Conservation (phyloP, 2,113 vertebrate species). For the Laticauda colubrina region DNA sequence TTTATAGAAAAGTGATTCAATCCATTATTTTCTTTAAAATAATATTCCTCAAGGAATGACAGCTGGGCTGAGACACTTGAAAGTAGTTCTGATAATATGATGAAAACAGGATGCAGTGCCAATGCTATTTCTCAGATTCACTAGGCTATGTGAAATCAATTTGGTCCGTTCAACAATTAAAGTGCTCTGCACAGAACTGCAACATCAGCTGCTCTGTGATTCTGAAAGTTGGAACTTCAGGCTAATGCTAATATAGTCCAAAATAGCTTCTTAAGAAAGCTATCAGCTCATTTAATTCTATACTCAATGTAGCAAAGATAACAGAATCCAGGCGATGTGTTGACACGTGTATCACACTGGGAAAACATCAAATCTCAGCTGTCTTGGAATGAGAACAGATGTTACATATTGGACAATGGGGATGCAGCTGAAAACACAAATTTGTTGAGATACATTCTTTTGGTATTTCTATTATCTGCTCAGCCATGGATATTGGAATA, state of each 20-base stretch:
- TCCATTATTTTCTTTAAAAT: conserved; percentile 10
- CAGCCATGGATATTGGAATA: neutral
- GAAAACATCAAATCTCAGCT: neutral
- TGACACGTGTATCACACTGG: neutral
- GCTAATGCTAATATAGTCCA: neutral
- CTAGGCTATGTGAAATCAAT: conserved; percentile 4
- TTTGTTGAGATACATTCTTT: neutral
- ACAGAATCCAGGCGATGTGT: neutral
- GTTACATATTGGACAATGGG: neutral
- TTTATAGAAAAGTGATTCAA: neutral
- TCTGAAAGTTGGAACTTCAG: conserved; percentile 1
- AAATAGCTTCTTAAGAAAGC: neutral
- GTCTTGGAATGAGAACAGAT: neutral
- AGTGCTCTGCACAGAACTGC: conserved; percentile 7
- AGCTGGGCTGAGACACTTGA: neutral
- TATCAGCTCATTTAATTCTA: conserved; percentile 14
- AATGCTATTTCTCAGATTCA: neutral
- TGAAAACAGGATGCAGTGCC: neutral
- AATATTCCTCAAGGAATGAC: conserved; percentile 1
- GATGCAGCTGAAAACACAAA: neutral
- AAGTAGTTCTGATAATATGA: conserved; percentile 5
- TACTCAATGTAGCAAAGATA: neutral
- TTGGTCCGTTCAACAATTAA: conserved; percentile 24
- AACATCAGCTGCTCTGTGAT: conserved; percentile 9
- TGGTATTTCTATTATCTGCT: neutral